Conservation (phyloP, 2,888 invertebrate genomes). For the Chrysolina haemoptera region DNA sequence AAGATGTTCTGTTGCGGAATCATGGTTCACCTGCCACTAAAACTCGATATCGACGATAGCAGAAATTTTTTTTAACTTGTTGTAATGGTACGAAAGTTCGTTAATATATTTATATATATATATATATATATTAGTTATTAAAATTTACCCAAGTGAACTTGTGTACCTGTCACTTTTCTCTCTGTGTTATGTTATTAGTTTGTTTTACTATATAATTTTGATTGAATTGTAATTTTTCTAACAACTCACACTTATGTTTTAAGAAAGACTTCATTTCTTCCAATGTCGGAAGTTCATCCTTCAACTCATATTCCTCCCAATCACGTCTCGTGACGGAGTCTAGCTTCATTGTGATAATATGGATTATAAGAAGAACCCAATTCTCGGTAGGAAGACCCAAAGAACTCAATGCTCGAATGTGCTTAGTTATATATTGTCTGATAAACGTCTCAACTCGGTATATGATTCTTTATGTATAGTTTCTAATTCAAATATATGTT, state of each 20-base stretch:
- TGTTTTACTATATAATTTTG: background rate
- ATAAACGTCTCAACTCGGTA: conserved; percentile 14
- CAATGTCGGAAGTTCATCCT: too few species aligned
- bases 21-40: too few species aligned
- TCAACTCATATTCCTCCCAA: background rate
- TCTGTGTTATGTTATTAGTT: background rate
- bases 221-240: too few species aligned
- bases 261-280: background rate
- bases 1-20: too few species aligned
- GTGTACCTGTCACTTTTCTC: too few species aligned
- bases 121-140: too few species aligned
- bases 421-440: background rate
- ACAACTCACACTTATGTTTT: background rate
- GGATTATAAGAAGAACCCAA: conserved; percentile 9
- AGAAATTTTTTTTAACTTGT: too few species aligned
- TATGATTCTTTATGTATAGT: background rate
- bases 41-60: too few species aligned
- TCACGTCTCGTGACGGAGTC: background rate
- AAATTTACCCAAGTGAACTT: too few species aligned
- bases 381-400: conserved; percentile 13
- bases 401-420: background rate
- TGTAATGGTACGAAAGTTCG: too few species aligned
- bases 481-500: too few species aligned
- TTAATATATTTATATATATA: too few species aligned
- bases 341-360: background rate